Evolutionary conservation across 2,888 invertebrate species (phyloP).

Genomic region (Ornithoptera alexandrae): DNA sequence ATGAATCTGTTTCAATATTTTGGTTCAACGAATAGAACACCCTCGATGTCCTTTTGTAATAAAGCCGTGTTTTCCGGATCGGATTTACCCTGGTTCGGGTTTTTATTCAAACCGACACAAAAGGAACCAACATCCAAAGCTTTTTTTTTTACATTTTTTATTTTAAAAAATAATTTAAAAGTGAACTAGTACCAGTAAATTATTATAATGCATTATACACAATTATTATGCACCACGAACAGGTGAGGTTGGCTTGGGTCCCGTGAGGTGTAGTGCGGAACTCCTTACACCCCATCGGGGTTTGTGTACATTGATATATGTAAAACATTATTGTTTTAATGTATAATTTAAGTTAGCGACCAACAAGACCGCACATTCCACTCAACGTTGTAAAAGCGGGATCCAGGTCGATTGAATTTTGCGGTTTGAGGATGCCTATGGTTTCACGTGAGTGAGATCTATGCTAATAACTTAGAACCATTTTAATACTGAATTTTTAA

Average conservation of each 20-base stretch:
- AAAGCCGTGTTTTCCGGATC: neutral
- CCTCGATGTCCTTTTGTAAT: neutral
- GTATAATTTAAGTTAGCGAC: constrained; percentile 4
- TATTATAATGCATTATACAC: too few relatives aligned
- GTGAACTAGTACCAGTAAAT: too few relatives aligned
- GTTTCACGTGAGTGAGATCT: neutral
- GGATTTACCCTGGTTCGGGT: neutral
- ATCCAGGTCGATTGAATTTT: constrained; percentile 6
- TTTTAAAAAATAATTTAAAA: too few relatives aligned
- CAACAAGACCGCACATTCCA: neutral
- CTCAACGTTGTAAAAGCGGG: neutral
- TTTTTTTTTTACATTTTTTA: too few relatives aligned
- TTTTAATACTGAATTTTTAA: too few relatives aligned
- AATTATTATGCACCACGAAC: too few relatives aligned
- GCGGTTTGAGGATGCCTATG: neutral
- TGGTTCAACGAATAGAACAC: neutral
- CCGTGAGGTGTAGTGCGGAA: too few relatives aligned
- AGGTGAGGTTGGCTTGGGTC: too few relatives aligned
- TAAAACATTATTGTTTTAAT: neutral
- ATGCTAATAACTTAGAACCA: neutral
- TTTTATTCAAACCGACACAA: neutral
- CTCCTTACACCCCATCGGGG: too few relatives aligned
- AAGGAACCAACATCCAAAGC: neutral
- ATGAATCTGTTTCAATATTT: neutral
- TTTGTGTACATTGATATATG: too few relatives aligned